These are phyloP conservation scores for Bos javanicus DNA, from an alignment of 2,113 vertebrate species.

Conservation along the genomic window DNA sequence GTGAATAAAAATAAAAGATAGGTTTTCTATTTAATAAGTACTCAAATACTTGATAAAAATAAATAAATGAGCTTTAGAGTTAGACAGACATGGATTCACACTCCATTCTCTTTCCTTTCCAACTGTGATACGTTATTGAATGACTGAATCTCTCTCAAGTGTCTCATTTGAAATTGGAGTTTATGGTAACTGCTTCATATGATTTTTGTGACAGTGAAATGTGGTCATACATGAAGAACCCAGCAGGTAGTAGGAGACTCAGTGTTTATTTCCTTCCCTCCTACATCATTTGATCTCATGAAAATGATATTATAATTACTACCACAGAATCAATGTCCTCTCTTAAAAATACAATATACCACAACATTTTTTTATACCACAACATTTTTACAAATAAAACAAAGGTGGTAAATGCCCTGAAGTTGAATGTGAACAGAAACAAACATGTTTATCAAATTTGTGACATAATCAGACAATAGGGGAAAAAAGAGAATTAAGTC, in stretches of 20 bases:
- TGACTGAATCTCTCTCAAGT: background rate
- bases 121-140: background rate
- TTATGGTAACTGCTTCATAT: background rate
- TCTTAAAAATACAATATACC: conserved; percentile 14
- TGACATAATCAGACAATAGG: background rate
- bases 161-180: background rate
- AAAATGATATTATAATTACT: background rate
- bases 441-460: background rate
- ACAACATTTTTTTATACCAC: background rate
- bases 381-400: background rate
- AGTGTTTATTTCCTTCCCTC: background rate
- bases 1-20: conserved; percentile 13
- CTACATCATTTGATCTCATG: background rate
- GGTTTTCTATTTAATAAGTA: background rate
- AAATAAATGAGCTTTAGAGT: background rate
- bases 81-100: background rate
- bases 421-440: background rate
- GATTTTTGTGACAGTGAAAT: background rate
- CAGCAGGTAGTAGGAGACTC: background rate
- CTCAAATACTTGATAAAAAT: background rate
- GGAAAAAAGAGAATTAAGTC: background rate
- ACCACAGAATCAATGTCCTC: background rate
- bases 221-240: background rate
- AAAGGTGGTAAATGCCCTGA: background rate
- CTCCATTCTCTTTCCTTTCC: background rate